phyloP scores from a whole-genome alignment of 1,140 invertebrate genomes.

The Gonioctena quinquepunctata region DNA sequence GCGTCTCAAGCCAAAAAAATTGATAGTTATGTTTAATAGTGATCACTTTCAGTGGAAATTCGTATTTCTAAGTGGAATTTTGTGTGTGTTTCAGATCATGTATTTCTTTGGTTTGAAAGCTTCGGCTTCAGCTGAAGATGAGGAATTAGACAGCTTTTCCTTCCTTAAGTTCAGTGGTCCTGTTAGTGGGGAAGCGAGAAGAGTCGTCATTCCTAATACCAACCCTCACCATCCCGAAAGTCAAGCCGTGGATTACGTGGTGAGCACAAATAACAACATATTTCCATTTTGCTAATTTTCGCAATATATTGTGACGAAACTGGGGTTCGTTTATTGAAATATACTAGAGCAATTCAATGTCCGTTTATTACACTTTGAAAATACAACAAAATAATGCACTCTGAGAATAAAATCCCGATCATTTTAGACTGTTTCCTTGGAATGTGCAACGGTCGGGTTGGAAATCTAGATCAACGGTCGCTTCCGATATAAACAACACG shows the following conservation, averaged over 20 bases:
- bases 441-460: too few relatives aligned
- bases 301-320: not conserved
- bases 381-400: not conserved
- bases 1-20: too few relatives aligned
- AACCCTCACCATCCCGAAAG: slow-evolving; percentile 2
- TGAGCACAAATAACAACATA: slow-evolving; percentile 51
- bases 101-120: not conserved
- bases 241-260: slow-evolving; percentile 61
- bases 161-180: slow-evolving; percentile 69
- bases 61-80: too few relatives aligned
- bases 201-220: slow-evolving; percentile 46
- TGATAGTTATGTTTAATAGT: too few relatives aligned
- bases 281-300: not conserved
- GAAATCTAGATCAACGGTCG: too few relatives aligned
- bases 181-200: slow-evolving; percentile 63
- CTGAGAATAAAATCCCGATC: not conserved
- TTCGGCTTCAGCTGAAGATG: not conserved
- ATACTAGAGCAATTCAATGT: too few relatives aligned
- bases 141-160: slow-evolving; percentile 61
- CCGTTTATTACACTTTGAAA: too few relatives aligned
- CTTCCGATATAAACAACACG: too few relatives aligned
- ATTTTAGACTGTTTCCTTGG: too few relatives aligned
- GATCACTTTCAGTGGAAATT: too few relatives aligned
- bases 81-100: not conserved
- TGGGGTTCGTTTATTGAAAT: too few relatives aligned